Evolutionary conservation across 92 coral and sea anemone species (phyloP).

Genomic region (Parazoanthus swiftii): DNA sequence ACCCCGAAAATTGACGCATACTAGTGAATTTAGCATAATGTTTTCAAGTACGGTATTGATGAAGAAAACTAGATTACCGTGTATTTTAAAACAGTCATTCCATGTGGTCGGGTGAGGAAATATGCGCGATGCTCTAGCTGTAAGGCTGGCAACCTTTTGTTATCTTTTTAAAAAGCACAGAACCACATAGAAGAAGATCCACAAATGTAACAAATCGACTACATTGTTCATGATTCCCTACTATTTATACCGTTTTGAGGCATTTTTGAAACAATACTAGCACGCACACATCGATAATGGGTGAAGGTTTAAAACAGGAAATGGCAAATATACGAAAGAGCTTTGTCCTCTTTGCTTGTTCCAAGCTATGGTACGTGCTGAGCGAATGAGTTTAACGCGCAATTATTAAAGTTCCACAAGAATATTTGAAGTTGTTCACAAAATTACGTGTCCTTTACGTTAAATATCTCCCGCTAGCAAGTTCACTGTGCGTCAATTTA

Average conservation of each 20-base stretch:
- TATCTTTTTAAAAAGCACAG: too few relatives aligned
- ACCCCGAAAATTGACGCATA: not conserved
- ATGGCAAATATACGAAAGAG: not conserved
- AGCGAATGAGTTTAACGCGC: not conserved
- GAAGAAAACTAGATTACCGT: not conserved
- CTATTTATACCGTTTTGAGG: not conserved
- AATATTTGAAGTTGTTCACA: constrained; percentile 4
- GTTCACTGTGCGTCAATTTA: constrained; percentile 12
- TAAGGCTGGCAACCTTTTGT: too few relatives aligned
- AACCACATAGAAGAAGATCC: too few relatives aligned
- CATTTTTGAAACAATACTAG: not conserved
- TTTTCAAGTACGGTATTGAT: not conserved
- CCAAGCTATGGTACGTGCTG: constrained; percentile 10
- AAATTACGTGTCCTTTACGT: constrained; percentile 21
- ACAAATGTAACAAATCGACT: not conserved
- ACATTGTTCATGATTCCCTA: not conserved
- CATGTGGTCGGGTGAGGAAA: too few relatives aligned
- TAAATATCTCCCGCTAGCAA: constrained; percentile 18
- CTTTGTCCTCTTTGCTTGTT: constrained; percentile 1
- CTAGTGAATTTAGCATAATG: not conserved
- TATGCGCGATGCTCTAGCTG: too few relatives aligned
- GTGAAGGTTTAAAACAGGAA: not conserved
- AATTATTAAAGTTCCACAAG: too few relatives aligned
- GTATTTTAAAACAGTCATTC: too few relatives aligned
- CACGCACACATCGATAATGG: not conserved